Evolutionary conservation across 1,140 invertebrate species (phyloP), one percentile per base, ranked within the genome.

Genomic region (Drosophila yakuba): DNA sequence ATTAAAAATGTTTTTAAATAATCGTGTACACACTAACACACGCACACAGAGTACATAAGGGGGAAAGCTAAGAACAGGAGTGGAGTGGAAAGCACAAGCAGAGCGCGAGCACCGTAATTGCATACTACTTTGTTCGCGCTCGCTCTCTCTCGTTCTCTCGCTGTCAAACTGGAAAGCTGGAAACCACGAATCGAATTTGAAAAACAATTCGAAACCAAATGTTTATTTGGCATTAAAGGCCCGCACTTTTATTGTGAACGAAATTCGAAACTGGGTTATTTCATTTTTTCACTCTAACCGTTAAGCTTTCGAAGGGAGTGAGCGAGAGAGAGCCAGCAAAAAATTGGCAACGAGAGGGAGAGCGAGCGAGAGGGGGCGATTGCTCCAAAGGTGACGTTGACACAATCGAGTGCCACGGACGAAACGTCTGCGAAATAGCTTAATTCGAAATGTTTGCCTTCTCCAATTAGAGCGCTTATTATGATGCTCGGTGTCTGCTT

Each of bases 351-450:
- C 35, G 67, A 71, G 23, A 47, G 52, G 36, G 39, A 57, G 38
- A 61, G 67, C 61, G 60, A 79, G 56, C 63, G 56, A 64, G 61
- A 23, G 44, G 50, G 69, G 57, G 61, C 39, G 73, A 60, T 60
- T 52, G 75, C 83, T 79, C 75, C 83, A 83, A 86, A 86, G 83
- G 84, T 86, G 83, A 86, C 83, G 83, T 86, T 81, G 83, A 89
- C 83, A 86, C 80, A 76, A 75, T 76, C 61, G 54, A 54, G 54
- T 76, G 74, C 62, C 25, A 63, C 39, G 51, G 69, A 38, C 45
- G 17, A 59, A 76, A 57, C 47, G 48, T 67, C 48, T 20, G 41
- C 43, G 44, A 71, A 58, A 48, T 45, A 28, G 23, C 14, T 54
- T 7, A 25, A 10, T 67, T 35, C 64, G 28, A 23, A 41, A 23